Conservation (phyloP, 2,797 vertebrate species). For the Intellagama lesueurii region DNA sequence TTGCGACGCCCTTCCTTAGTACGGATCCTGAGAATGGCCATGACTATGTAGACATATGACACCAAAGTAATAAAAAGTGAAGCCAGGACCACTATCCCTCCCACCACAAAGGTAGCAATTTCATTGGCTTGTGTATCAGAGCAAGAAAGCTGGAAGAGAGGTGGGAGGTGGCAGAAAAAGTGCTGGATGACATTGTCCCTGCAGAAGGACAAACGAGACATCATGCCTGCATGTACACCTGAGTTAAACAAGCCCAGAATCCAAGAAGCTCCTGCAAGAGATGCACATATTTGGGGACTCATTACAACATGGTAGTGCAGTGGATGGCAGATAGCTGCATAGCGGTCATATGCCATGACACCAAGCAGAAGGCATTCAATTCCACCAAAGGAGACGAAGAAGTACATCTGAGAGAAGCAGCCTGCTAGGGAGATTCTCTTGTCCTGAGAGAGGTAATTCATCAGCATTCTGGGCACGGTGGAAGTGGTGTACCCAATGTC, state of each 20-base stretch:
- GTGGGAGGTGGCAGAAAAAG: slow-evolving; percentile 60
- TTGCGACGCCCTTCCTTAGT: slow-evolving; percentile 33
- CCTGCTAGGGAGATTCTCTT: slow-evolving; percentile 62
- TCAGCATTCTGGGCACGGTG: slow-evolving; percentile 59
- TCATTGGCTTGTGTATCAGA: slow-evolving; percentile 36
- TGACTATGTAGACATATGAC: slow-evolving; percentile 49
- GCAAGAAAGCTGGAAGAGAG: slow-evolving; percentile 47
- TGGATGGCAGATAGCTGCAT: slow-evolving; percentile 58
- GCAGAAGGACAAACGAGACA: slow-evolving; percentile 61
- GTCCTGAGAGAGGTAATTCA: slow-evolving; percentile 50
- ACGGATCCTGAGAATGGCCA: slow-evolving; percentile 32
- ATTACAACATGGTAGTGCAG: slow-evolving; percentile 53
- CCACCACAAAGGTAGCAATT: slow-evolving; percentile 39
- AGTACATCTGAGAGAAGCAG: slow-evolving; percentile 54
- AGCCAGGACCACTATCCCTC: slow-evolving; percentile 40
- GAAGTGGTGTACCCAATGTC: slow-evolving; percentile 64
- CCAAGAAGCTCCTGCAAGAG: slow-evolving; percentile 62
- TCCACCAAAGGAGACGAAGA: slow-evolving; percentile 63
- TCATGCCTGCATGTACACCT: slow-evolving; percentile 42
- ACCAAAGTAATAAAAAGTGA: slow-evolving; percentile 45
- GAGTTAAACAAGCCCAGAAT: slow-evolving; percentile 49
- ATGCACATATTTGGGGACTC: slow-evolving; percentile 52
- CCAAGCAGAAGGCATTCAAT: slow-evolving; percentile 66
- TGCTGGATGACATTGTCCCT: slow-evolving; percentile 43
- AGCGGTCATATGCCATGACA: slow-evolving; percentile 63